Evolutionary conservation across 1,140 invertebrate genomes (phyloP), one percentile per base, ranked within the genome.

Genomic region (Branchinecta lindahli): DNA sequence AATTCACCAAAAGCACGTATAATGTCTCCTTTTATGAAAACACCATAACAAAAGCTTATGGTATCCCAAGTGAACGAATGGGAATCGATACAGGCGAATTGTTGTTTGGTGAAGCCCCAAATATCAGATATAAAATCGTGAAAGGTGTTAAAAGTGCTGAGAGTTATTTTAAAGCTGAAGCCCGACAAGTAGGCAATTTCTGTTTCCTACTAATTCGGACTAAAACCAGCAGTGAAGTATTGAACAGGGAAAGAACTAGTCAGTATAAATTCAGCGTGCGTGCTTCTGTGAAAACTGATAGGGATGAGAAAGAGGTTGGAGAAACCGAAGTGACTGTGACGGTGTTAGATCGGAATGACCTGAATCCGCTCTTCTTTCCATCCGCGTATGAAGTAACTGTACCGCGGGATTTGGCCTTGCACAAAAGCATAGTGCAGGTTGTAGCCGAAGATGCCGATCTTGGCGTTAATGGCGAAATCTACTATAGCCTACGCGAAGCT

Each of bases 391-490:
- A 89, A 73, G 86, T 87, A 8, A 85, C 84, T n/a, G 86, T 97
- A n/a, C 84, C 86, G 15, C 94, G 97, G 79, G 92, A 97, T 77
- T 87, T 87, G 67, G 86, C 91, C 6, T 78, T 94, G 67, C 90
- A 95, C 79, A 83, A 84, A 46, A 68, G 71, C 10, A 20, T 85
- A 45, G 74, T 78, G 3, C 74, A 77, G 71, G 81, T 84, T 5
- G 84, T 84, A 12, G 95, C 94, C 0, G 92, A 92, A 75, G 95
- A 98, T 80, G 92, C 94, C 8, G 94, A 98, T 79, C 81, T 94
- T 10, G 94, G 94, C 0, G 84, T 90, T 67, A 97, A 97, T 78
- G 92, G 92, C 3, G 92, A 97, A 81, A 92, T 97, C 74, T 97
- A 97, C 79, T 98, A 96, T 78, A 95, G 90, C 78, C 88, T 97